Evolutionary conservation across 2,888 invertebrate species (phyloP).

Genomic region (Artemia sinica): DNA sequence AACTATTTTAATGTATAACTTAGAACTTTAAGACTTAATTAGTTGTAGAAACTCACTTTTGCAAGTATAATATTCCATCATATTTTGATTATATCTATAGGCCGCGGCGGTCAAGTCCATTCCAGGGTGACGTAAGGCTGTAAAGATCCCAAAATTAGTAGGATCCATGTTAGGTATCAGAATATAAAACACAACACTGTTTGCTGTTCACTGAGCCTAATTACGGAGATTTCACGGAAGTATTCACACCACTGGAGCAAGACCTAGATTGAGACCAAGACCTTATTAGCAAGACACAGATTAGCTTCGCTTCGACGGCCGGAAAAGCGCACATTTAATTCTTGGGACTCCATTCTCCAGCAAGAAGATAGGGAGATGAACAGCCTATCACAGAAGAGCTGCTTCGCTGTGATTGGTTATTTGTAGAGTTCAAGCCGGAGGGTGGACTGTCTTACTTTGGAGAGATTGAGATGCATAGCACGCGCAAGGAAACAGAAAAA

Average conservation of each 20-base stretch:
- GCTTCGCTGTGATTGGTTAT: no score
- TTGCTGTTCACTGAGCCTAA: constrained; percentile 10
- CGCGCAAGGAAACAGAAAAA: background rate
- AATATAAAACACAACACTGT: constrained; percentile 5
- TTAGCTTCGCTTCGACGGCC: constrained; percentile 14
- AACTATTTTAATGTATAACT: no score
- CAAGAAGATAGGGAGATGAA: background rate
- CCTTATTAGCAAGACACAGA: constrained; percentile 12
- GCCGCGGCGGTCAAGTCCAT: constrained; percentile 76
- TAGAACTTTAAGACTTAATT: no score
- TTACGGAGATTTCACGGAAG: constrained; percentile 1
- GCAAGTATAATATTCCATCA: constrained; percentile 99
- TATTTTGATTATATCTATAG: constrained; percentile 88
- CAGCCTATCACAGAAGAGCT: background rate
- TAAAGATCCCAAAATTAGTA: constrained; percentile 29
- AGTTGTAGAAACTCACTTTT: constrained; percentile 35
- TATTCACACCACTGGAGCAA: constrained; percentile 13
- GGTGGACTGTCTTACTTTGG: background rate
- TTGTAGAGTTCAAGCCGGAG: background rate
- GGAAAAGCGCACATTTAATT: constrained; percentile 13
- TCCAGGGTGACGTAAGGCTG: constrained; percentile 36
- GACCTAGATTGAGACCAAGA: constrained; percentile 11
- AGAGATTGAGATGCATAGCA: constrained; percentile 9
- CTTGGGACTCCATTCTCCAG: constrained; percentile 13
- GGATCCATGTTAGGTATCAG: constrained; percentile 28